Evolutionary conservation across 2,113 vertebrate genomes (phyloP), one percentile per base, ranked within the genome.

Genomic region (Aegotheles bennettii): DNA sequence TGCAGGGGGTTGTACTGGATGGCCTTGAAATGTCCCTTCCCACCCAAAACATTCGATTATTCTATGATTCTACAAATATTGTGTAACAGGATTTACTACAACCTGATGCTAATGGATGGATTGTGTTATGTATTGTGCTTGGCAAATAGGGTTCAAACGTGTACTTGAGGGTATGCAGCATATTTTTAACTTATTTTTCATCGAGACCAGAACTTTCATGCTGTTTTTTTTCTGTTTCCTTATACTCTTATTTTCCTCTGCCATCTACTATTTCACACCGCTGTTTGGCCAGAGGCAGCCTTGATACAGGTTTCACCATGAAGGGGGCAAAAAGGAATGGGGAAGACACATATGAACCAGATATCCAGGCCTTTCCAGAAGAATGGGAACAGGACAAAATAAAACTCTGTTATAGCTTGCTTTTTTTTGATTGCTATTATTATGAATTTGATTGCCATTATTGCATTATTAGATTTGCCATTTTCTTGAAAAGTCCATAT

Each of bases 401-500:
- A 50, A 57, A 89, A 28, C 5, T 26, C 17, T 36, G 5, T 33
- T 56, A 19, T 3, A 65, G 2, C 0, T 59, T 57, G 4, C 0
- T 3, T 26, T 75, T 28, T 71, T 68, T 38, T 6, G n/a, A n/a
- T n/a, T n/a, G n/a, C n/a, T n/a, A n/a, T n/a, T n/a, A n/a, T n/a
- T n/a, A n/a, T n/a, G n/a, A n/a, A n/a, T n/a, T n/a, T n/a, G n/a
- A n/a, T n/a, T n/a, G n/a, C n/a, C n/a, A n/a, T n/a, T n/a, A n/a
- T n/a, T n/a, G n/a, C n/a, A n/a, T 54, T 84, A 68, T n/a, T 8
- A 3, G 2, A 3, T 50, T 57, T 57, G 8, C 9, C 4, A 16
- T 75, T 79, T 84, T 73, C 23, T 11, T 42, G 33, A 25, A 84
- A 87, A 77, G 9, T 42, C 59, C 3, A 1, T 53, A 14, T 35